A percentile compares a stretch with the other conserved stretches of the same genome.
Conservation (phyloP, 2,113 vertebrate species). For the Tapirus terrestris region DNA sequence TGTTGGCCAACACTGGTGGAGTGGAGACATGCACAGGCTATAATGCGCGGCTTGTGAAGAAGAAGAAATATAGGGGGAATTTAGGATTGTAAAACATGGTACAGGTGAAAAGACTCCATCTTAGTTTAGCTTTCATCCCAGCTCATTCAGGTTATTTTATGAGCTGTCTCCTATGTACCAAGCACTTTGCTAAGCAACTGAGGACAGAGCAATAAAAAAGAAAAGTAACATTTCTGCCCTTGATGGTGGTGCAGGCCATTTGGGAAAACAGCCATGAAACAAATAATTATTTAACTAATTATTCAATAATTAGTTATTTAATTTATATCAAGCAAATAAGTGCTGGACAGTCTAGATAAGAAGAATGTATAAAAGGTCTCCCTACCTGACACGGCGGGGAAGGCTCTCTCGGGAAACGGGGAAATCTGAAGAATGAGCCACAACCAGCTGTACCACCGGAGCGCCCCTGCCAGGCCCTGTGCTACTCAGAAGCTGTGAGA, state of each 20-base stretch:
- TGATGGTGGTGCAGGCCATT: neutral
- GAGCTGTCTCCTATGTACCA: neutral
- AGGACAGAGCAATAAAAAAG: neutral
- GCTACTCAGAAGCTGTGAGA: neutral
- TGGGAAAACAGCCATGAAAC: neutral
- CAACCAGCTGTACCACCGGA: neutral
- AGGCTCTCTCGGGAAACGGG: neutral
- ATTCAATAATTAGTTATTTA: neutral
- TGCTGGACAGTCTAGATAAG: neutral
- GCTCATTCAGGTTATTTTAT: neutral
- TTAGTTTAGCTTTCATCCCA: neutral
- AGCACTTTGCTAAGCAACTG: neutral
- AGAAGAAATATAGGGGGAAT: neutral
- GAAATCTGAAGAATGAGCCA: neutral
- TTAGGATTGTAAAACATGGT: neutral
- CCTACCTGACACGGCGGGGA: neutral
- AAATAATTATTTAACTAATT: neutral
- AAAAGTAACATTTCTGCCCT: neutral
- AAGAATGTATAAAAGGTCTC: neutral
- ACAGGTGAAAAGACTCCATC: neutral
- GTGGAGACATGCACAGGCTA: neutral
- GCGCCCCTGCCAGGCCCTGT: neutral
- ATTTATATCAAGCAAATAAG: neutral
- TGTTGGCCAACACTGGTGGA: no score
- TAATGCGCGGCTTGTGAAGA: neutral